These are phyloP conservation scores for Terebella lapidaria DNA, from an alignment of 2,888 invertebrate genomes.

Conservation along the genomic window DNA sequence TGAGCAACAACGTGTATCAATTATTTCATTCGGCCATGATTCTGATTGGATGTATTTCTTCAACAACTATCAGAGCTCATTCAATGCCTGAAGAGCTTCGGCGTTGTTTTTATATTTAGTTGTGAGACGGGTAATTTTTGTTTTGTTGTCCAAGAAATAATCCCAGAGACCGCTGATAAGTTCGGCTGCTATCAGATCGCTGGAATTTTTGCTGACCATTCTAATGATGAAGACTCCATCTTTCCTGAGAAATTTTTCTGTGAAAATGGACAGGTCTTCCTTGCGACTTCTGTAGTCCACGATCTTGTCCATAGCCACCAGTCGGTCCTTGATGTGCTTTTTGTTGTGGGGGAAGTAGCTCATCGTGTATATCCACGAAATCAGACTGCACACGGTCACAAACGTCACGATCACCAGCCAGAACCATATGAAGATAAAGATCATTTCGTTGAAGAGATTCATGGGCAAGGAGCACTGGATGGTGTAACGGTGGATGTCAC, in stretches of 20 bases:
- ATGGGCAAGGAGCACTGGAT: too few relatives aligned
- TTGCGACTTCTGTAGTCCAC: too few relatives aligned
- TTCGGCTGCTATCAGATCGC: constrained; percentile 19
- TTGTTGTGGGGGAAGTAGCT: constrained; percentile 9
- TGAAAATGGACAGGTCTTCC: constrained; percentile 4
- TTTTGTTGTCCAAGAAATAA: too few relatives aligned
- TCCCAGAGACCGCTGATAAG: constrained; percentile 37
- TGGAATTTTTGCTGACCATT: constrained; percentile 14
- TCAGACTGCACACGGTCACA: constrained; percentile 10
- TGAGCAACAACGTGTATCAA: too few relatives aligned
- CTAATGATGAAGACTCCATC: constrained; percentile 14
- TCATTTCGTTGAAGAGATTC: constrained; percentile 30
- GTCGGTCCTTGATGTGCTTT: constrained; percentile 2
- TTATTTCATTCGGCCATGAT: too few relatives aligned
- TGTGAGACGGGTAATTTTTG: too few relatives aligned
- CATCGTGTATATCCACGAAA: constrained; percentile 7
- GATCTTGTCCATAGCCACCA: constrained; percentile 12
- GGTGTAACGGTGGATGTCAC: constrained; percentile 40
- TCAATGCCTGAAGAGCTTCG: too few relatives aligned
- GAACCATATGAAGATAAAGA: constrained; percentile 23
- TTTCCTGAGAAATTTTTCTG: constrained; percentile 7
- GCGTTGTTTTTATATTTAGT: too few relatives aligned
- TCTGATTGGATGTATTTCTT: too few relatives aligned
- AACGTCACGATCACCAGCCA: constrained; percentile 32
- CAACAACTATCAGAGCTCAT: too few relatives aligned